phyloP scores from a whole-genome alignment of 2,797 vertebrate genomes.

The Lophotriccus pileatus region DNA sequence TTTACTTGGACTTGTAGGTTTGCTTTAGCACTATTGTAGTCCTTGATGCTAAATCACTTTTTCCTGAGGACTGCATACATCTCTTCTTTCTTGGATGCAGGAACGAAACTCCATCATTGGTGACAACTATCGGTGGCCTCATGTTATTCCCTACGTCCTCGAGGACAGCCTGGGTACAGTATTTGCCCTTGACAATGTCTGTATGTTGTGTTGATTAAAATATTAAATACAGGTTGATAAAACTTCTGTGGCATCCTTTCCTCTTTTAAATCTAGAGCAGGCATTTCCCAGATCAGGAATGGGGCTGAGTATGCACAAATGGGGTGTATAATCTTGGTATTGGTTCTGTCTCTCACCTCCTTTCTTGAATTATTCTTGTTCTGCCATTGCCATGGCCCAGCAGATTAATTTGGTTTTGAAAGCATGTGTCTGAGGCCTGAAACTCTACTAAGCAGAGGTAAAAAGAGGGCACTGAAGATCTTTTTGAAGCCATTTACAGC shows the following conservation, averaged over 20 bases:
- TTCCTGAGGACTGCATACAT: background rate
- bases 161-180: slow-evolving; percentile 86
- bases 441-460: background rate
- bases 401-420: background rate
- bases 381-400: background rate
- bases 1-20: background rate
- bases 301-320: background rate
- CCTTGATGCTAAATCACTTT: background rate
- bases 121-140: slow-evolving; percentile 87
- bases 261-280: background rate
- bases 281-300: background rate
- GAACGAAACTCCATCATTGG: slow-evolving; percentile 86
- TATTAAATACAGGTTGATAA: background rate
- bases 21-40: background rate
- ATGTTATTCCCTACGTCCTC: slow-evolving; percentile 85
- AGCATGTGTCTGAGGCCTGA: background rate
- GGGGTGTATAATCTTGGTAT: background rate
- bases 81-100: slow-evolving; percentile 63
- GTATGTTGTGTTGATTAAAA: background rate
- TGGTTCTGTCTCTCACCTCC: background rate
- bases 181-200: background rate
- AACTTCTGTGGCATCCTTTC: background rate
- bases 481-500: background rate
- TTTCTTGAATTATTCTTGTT: background rate
- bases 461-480: background rate